Percentiles rank a stretch among this genome's conserved stretches.
These are phyloP conservation scores for Hirtodrosophila histrioides DNA, from an alignment of 2,888 invertebrate species.

Conservation along the genomic window DNA sequence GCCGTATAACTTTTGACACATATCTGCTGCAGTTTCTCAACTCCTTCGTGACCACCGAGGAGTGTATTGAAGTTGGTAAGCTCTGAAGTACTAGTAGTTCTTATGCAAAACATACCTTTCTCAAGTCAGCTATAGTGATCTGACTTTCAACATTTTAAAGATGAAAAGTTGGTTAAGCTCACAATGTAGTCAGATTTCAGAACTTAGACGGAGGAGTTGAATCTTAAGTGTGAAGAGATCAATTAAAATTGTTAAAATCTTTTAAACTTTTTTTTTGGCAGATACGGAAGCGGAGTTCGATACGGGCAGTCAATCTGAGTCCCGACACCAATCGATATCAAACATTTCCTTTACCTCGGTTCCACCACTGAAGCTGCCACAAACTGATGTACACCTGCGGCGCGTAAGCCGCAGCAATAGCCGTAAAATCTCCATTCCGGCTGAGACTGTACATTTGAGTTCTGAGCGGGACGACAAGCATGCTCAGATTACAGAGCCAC, in stretches of 20 bases:
- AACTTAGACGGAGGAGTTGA: too few species aligned
- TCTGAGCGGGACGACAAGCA: conserved; percentile 83
- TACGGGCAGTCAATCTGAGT: conserved; percentile 38
- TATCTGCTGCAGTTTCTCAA: conserved; percentile 78
- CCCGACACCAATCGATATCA: conserved; percentile 41
- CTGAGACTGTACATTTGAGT: conserved; percentile 83
- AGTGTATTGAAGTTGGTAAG: conserved; percentile 46
- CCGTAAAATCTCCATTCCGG: conserved; percentile 80
- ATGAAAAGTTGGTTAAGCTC: too few species aligned
- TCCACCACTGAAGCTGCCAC: conserved; percentile 7
- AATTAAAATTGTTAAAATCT: too few species aligned
- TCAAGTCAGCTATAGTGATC: too few species aligned
- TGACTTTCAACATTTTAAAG: too few species aligned
- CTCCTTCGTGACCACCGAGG: conserved; percentile 48
- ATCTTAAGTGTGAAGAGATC: too few species aligned
- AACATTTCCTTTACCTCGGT: conserved; percentile 46
- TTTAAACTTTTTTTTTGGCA: conserved; percentile 11
- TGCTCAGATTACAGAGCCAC: conserved; percentile 23
- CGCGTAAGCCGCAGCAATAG: conserved; percentile 68
- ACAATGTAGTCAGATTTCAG: too few species aligned
- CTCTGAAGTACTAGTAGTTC: too few species aligned
- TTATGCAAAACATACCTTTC: too few species aligned
- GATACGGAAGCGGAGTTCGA: conserved; percentile 51
- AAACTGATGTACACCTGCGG: conserved; percentile 37
- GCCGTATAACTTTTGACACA: conserved; percentile 63